Evolutionary conservation across 1,140 invertebrate genomes (phyloP), one percentile per base, ranked within the genome.

Genomic region (Anastrepha obliqua): DNA sequence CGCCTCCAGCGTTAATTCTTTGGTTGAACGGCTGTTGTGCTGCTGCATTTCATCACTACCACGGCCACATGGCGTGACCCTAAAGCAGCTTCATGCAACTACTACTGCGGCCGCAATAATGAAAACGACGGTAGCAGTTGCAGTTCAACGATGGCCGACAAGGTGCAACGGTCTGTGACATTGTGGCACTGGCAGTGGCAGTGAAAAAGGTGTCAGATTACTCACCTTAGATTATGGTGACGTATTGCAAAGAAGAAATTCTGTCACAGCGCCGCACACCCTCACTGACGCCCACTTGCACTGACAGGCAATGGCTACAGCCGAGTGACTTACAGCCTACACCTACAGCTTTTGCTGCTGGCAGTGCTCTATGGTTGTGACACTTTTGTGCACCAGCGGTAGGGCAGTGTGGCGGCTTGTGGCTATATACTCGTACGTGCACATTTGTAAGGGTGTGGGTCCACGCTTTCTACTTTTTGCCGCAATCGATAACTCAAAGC

Each of bases 181-280:
- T 81, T 81, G 20, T 81, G 51, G 6, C 2, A 8, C 6, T 65
- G 85, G 58, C 85, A 86, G 58, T 86, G 85, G 59, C 59, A 86
- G 42, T 60, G 85, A 86, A 86, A 86, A 62, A 60, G 85, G 85
- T 60, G 85, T 58, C 58, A 62, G 85, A 86, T 86, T 86, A 86
- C 58, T 86, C 85, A 86, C 58, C 85, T 60, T 44, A 86, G 85
- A 86, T 86, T 62, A 60, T 60, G 55, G 62, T 86, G 85, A 62
- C 42, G 58, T 62, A 86, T 86, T 60, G 59, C 85, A 60, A 51
- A 42, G n/a, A 29, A 44, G 74, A 81, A 20, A 20, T 11, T n/a
- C 6, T 20, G n/a, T 20, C 74, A 81, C 74, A 55, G 47, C 11
- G 51, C 51, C 11, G 11, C 51, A 55, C 51, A 11, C 6, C 11